Base-by-base conservation (phyloP, 1,140 invertebrate genomes). In the Leptinotarsa undecemlineata region DNA sequence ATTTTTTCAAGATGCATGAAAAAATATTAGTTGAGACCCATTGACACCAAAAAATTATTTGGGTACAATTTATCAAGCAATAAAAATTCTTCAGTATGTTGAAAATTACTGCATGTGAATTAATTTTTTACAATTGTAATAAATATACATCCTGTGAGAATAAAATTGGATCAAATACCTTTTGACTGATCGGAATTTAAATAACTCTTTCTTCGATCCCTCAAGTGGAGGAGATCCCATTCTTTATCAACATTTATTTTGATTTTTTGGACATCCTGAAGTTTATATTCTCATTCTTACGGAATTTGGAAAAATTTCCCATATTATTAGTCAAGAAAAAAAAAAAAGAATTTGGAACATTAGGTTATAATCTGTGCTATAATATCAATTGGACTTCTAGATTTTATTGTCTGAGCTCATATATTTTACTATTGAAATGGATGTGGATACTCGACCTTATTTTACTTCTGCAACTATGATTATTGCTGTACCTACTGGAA, bases 351-450 rank as follows among this genome's bases (percentile, higher is more conserved):
- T 90, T 90, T 86, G 88, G 88, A 20, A 80, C 80, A 20, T 80
- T 90, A 86, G 87, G 88, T 68, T 68, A 91, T 91, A 87, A 88
- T 90, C 86, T 90, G 89, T 86, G 89, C 88, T 68, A 90, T 90
- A 87, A 61, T 90, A 80, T 84, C 88, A 78, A 90, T 92, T 89
- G 91, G 91, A 69, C 80, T 90, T 81, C 83, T 90, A 85, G 89
- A 88, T 71, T 91, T 91, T 87, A 87, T 92, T 85, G 90, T 92
- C 1, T 92, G 91, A 88, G 90, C 89, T 61, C 90, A 92, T 81
- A 92, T 86, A 92, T 92, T 91, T 91, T 85, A 92, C 91, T 42
- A 88, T 93, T 61, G 92, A 92, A 51, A 89, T 94, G 87, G 90
- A 92, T 84, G 87, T 92, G 61, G 90, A 92, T 85, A 91, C 90